Conservation (phyloP, 2,113 vertebrate species). For the Toxotes chatareus region DNA sequence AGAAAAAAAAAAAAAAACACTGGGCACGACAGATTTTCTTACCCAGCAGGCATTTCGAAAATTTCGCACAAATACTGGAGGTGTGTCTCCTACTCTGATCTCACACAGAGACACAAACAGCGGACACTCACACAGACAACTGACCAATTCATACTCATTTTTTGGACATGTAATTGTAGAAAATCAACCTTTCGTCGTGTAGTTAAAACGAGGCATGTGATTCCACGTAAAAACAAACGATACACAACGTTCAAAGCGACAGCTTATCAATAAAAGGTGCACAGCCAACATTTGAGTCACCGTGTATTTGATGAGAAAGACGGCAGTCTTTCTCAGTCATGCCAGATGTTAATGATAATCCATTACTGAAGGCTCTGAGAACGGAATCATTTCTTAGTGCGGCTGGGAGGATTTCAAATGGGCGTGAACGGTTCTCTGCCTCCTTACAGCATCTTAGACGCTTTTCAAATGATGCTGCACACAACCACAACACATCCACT, state of each 20-base stretch:
- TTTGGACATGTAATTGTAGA: background rate
- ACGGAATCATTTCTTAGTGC: constrained; percentile 29
- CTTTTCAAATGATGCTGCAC: constrained; percentile 53
- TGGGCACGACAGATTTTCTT: constrained; percentile 66
- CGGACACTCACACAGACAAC: constrained; percentile 20
- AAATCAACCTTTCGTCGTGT: background rate
- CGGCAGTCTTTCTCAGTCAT: background rate
- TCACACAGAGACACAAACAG: constrained; percentile 39
- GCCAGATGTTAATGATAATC: constrained; percentile 24
- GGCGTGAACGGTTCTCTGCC: constrained; percentile 71
- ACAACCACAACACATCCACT: constrained; percentile 59
- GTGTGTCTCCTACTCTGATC: constrained; percentile 75
- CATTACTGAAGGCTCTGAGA: constrained; percentile 9
- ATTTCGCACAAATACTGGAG: constrained; percentile 76
- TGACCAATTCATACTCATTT: constrained; percentile 5
- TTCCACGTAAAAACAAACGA: background rate
- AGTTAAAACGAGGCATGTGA: background rate
- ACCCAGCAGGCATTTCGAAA: constrained; percentile 82
- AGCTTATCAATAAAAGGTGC: background rate
- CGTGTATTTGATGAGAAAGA: background rate
- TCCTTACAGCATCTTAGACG: constrained; percentile 6
- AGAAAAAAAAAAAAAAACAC: background rate
- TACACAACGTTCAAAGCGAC: background rate
- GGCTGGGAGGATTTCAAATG: constrained; percentile 56
- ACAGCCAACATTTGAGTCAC: background rate